Evolutionary conservation across 2,113 vertebrate genomes (phyloP).

Genomic region (Eolophus roseicapilla): DNA sequence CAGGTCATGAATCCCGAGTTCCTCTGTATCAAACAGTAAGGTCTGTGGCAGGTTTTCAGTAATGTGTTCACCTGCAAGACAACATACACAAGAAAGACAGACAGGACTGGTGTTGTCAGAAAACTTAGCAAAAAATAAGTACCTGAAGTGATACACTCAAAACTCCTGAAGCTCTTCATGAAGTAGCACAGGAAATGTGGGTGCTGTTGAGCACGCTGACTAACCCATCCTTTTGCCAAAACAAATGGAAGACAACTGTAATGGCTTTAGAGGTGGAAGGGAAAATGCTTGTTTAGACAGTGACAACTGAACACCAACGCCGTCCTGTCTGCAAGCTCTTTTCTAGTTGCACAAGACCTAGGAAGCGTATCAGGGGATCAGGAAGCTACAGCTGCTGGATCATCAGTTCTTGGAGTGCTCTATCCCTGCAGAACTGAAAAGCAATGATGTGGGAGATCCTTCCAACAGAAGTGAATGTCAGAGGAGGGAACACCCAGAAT

Average conservation of each 20-base stretch:
- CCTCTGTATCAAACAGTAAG: not conserved
- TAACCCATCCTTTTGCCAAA: not conserved
- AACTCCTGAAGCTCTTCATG: not conserved
- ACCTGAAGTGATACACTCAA: not conserved
- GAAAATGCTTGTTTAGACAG: not conserved
- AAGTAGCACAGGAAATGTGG: not conserved
- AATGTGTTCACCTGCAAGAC: not conserved
- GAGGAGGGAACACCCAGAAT: not conserved
- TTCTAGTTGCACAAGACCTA: not conserved
- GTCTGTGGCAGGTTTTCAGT: not conserved
- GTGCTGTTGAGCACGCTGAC: not conserved
- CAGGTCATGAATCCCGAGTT: not conserved
- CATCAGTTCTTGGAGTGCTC: not conserved
- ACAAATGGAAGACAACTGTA: not conserved
- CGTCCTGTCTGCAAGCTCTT: not conserved
- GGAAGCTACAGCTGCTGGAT: not conserved
- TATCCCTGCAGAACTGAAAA: not conserved
- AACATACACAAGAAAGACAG: not conserved
- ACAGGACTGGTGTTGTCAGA: not conserved
- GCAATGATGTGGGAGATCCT: not conserved
- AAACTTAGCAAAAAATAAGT: not conserved
- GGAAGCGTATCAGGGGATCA: rapidly evolving
- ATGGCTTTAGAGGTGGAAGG: not conserved
- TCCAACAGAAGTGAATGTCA: not conserved
- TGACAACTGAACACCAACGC: not conserved